Evolutionary conservation across 2,113 vertebrate species (phyloP), one percentile per base, ranked within the genome.

Genomic region (Elachura formosa): DNA sequence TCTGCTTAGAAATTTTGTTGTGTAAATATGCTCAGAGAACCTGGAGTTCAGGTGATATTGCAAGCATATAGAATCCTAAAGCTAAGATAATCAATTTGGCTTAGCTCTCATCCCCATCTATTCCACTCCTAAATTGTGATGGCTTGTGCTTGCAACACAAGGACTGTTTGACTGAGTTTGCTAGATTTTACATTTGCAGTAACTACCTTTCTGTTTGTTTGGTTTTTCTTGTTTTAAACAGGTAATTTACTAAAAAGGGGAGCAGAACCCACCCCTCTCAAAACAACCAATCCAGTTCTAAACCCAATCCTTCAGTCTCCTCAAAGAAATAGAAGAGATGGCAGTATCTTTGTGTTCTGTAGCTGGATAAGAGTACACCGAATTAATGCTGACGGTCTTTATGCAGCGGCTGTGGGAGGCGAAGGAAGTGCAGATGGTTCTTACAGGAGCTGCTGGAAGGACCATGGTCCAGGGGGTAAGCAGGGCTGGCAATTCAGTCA

Each of bases 61-160:
- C 73, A 97, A 97, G 96, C 96, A 95, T 96, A 98, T 40, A 93
- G 82, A 72, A 96, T 92, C 89, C 97, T 98, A 98, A 97, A 98
- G 97, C 97, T 97, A 98, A 95, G 96, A 95, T 92, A 96, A 93
- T 94, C 96, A 94, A 93, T 98, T 98, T 98, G 98, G 97, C 98
- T 98, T 98, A 97, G 96, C 97, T 97, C 96, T 96, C 92, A 96
- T 92, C 93, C 96, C 96, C 96, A 96, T 95, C 89, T 93, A 95
- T 51, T 77, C 87, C 79, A 97, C 96, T 96, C 96, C 96, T 97
- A 23, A 84, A 83, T 91, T 86, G 92, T 95, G 97, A 96, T 64
- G 87, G 96, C 96, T 94, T 97, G 97, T 95, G 94, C 97, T 83
- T 97, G 89, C 87, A 90, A 97, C 86, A 91, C 93, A 97, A 97